Base-by-base conservation (phyloP, 2,797 vertebrate species). In the Periophthalmus magnuspinnatus region DNA sequence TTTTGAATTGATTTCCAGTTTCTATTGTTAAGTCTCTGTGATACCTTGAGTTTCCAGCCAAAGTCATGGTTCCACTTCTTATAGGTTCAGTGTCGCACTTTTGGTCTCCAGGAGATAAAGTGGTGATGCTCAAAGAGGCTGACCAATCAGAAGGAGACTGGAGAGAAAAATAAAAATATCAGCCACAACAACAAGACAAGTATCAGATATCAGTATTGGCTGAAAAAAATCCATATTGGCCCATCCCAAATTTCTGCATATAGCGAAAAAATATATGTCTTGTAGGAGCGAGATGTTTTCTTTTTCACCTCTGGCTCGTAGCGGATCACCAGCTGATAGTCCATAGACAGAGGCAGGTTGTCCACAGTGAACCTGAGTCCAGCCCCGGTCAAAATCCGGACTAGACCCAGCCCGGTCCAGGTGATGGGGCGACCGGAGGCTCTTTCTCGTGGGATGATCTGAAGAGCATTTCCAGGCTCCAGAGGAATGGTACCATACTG, bases 331-430 rank as follows among this genome's bases (percentile, higher is more conserved):
- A 96, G 71, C 45, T 91, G 83, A 62, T 97, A 98, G 60, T 95
- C 87, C 88, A 93, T 90, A 0, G 93, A 91, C 66, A 87, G 89
- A 0, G 93, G 94, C 36, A 96, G 34, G 9, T 95, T 94, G 82
- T 72, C 87, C 65, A 96, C 80, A 1, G 80, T 79, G 86, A 98
- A 97, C 81, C 93, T 91, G 60, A 98, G 92, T 47, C 94, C 94
- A 0, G 89, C 84, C 19, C 95, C 91, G 0, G 92, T 86, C 19
- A 86, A 83, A 36, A 95, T 82, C 0, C 90, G 87, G 58, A 94
- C 91, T 0, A 97, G 94, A 75, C 95, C 95, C 0, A 85, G 88
- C 17, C 95, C 95, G 0, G 94, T 96, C 95, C 95, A 96, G 0
- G 91, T 93, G 55, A 91, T 21, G 0, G 89, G 80, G 6, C 66